These are phyloP conservation scores for Mythimna loreyi DNA, from an alignment of 2,888 invertebrate genomes.

Conservation along the genomic window DNA sequence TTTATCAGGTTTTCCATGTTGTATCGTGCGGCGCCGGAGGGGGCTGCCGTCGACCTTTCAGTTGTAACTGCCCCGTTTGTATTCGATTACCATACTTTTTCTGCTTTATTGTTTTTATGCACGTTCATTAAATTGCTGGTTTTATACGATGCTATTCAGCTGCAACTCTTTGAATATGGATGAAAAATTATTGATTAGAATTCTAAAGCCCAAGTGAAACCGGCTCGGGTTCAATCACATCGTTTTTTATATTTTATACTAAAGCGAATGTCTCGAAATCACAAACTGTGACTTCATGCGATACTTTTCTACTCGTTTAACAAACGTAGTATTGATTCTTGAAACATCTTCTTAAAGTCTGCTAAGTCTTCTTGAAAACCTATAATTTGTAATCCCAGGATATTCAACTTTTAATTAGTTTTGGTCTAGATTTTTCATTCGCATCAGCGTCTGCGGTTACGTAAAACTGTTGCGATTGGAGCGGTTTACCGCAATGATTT, in stretches of 20 bases:
- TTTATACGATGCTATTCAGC: slow-evolving; percentile 40
- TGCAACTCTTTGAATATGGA: slow-evolving; percentile 60
- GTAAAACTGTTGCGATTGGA: slow-evolving; percentile 68
- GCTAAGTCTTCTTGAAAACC: neutral
- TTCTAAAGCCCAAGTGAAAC: slow-evolving; percentile 36
- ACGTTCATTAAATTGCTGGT: slow-evolving; percentile 58
- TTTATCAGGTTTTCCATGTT: slow-evolving; percentile 86
- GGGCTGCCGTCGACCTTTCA: slow-evolving; percentile 78
- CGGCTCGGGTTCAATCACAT: slow-evolving; percentile 11
- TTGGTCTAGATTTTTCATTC: slow-evolving; percentile 55
- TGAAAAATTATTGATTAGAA: slow-evolving; percentile 54
- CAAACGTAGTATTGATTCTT: neutral
- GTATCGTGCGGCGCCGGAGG: slow-evolving; percentile 86
- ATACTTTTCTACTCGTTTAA: neutral
- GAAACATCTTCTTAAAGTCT: neutral
- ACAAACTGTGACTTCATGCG: slow-evolving; percentile 13
- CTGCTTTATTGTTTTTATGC: slow-evolving; percentile 66
- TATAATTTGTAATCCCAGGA: slow-evolving; percentile 14
- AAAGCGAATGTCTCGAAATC: slow-evolving; percentile 12
- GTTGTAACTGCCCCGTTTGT: slow-evolving; percentile 76
- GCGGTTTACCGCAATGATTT: slow-evolving; percentile 71
- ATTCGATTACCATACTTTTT: slow-evolving; percentile 75
- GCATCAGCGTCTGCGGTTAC: slow-evolving; percentile 64
- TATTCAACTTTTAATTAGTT: slow-evolving; percentile 15
- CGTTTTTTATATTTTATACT: slow-evolving; percentile 15